Percentiles rank a stretch among this genome's conserved stretches.
Conservation (phyloP, 2,888 invertebrate species). For the Drosophila colorata region DNA sequence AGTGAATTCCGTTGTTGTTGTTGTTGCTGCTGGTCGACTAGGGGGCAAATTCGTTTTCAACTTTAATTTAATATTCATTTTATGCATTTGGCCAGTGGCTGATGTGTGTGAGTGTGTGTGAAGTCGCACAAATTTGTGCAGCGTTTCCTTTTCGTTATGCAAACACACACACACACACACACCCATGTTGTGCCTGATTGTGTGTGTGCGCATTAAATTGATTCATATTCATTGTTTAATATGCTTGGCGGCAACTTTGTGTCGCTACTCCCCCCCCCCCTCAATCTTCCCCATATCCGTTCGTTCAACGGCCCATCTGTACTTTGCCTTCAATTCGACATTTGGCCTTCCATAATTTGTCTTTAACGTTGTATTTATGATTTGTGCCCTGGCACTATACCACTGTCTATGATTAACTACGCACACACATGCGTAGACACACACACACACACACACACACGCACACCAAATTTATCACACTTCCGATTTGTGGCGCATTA, state of each 20-base stretch:
- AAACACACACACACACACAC: slow-evolving; percentile 31
- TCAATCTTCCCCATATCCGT: background rate
- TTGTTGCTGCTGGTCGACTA: slow-evolving; percentile 27
- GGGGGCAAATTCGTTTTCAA: slow-evolving; percentile 75
- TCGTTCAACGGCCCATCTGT: slow-evolving; percentile 14
- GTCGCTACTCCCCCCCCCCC: slow-evolving; percentile 1
- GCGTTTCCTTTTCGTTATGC: slow-evolving; percentile 66
- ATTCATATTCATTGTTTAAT: slow-evolving; percentile 82
- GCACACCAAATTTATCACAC: slow-evolving; percentile 48
- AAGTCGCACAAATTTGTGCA: slow-evolving; percentile 73
- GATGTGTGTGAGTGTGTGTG: slow-evolving; percentile 9
- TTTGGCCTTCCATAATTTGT: slow-evolving; percentile 68
- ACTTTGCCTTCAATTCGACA: slow-evolving; percentile 47
- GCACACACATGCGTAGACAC: slow-evolving; percentile 50
- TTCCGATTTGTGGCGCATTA: slow-evolving; percentile 61
- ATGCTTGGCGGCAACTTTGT: slow-evolving; percentile 72
- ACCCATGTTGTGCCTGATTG: slow-evolving; percentile 23
- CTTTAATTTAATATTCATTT: slow-evolving; percentile 80
- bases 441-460: slow-evolving; percentile 13
- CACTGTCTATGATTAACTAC: slow-evolving; percentile 62
- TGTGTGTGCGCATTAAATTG: slow-evolving; percentile 69
- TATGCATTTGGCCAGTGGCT: slow-evolving; percentile 72
- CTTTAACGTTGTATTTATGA: slow-evolving; percentile 73
- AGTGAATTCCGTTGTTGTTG: slow-evolving; percentile 65
- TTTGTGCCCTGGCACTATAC: slow-evolving; percentile 40